Conservation (phyloP, 2,888 invertebrate genomes). For the Carterocephalus palaemon region DNA sequence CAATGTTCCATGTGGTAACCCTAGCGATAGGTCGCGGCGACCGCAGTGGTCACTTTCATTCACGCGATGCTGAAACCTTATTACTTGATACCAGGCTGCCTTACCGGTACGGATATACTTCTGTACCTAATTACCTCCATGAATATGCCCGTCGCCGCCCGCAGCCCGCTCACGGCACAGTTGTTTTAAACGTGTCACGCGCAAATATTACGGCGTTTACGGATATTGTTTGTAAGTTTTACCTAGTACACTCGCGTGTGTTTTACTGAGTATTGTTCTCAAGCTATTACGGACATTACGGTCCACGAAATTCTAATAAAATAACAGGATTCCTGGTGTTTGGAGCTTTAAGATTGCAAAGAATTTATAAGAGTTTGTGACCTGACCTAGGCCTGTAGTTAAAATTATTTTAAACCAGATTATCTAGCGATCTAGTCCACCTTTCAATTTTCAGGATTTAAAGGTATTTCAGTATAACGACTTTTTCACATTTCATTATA, state of each 20-base stretch:
- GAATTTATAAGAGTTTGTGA: too few species aligned
- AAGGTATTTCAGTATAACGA: too few species aligned
- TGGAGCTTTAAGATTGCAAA: too few species aligned
- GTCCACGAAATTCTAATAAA: too few species aligned
- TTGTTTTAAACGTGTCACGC: slow-evolving; percentile 20
- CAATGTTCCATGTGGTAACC: too few species aligned
- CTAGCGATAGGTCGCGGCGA: too few species aligned
- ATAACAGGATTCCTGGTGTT: too few species aligned
- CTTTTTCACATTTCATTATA: slow-evolving; percentile 11
- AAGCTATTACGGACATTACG: too few species aligned
- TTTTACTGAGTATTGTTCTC: slow-evolving; percentile 1
- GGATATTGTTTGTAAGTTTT: too few species aligned
- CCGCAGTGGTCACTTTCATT: slow-evolving; percentile 29
- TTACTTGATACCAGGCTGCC: slow-evolving; percentile 18
- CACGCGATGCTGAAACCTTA: slow-evolving; percentile 22
- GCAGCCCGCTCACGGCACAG: slow-evolving; percentile 18
- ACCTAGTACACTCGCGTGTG: slow-evolving; percentile 3
- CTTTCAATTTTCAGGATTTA: too few species aligned
- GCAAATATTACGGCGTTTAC: slow-evolving; percentile 4
- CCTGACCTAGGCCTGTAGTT: background rate
- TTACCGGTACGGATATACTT: slow-evolving; percentile 17
- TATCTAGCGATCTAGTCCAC: too few species aligned
- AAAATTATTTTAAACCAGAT: background rate
- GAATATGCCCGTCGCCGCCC: slow-evolving; percentile 11
- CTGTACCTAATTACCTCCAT: slow-evolving; percentile 13